Conservation (phyloP, 2,888 invertebrate genomes). For the Xiphydria camelus region DNA sequence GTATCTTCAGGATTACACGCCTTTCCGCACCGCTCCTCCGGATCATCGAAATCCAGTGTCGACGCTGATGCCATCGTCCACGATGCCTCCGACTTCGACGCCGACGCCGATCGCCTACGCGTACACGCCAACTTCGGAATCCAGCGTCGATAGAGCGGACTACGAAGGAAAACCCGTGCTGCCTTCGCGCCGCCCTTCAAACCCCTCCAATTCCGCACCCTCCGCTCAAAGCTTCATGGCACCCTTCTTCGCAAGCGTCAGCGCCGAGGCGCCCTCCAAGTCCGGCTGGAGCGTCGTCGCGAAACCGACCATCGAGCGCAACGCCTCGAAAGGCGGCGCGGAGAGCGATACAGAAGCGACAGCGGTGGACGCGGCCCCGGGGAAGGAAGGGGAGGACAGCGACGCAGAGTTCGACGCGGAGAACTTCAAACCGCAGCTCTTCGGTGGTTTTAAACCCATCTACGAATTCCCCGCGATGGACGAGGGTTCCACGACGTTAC, state of each 20-base stretch:
- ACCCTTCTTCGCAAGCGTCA: slow-evolving; percentile 70
- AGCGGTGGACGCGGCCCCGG: slow-evolving; percentile 11
- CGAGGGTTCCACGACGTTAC: slow-evolving; percentile 23
- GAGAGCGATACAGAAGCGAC: too few species aligned
- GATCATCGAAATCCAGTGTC: slow-evolving; percentile 30
- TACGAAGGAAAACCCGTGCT: slow-evolving; percentile 40
- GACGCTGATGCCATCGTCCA: slow-evolving; percentile 51
- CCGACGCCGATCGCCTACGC: slow-evolving; percentile 69
- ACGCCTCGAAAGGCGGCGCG: too few species aligned
- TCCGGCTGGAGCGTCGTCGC: slow-evolving; percentile 68
- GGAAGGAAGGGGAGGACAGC: slow-evolving; percentile 17
- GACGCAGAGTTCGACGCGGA: slow-evolving; percentile 65
- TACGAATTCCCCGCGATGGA: slow-evolving; percentile 58
- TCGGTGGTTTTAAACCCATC: slow-evolving; percentile 72
- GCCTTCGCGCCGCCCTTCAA: slow-evolving; percentile 52
- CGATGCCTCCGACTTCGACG: slow-evolving; percentile 53
- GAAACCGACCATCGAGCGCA: background rate
- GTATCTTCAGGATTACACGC: slow-evolving; percentile 58
- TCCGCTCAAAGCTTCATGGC: slow-evolving; percentile 67
- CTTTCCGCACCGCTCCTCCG: slow-evolving; percentile 51
- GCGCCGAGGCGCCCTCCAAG: slow-evolving; percentile 61
- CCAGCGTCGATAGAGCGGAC: slow-evolving; percentile 20
- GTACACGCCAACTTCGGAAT: slow-evolving; percentile 55
- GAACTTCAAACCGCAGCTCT: slow-evolving; percentile 70
- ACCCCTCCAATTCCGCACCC: slow-evolving; percentile 54